phyloP scores from a whole-genome alignment of 2,113 vertebrate species.

The Erythrolamprus reginae region DNA sequence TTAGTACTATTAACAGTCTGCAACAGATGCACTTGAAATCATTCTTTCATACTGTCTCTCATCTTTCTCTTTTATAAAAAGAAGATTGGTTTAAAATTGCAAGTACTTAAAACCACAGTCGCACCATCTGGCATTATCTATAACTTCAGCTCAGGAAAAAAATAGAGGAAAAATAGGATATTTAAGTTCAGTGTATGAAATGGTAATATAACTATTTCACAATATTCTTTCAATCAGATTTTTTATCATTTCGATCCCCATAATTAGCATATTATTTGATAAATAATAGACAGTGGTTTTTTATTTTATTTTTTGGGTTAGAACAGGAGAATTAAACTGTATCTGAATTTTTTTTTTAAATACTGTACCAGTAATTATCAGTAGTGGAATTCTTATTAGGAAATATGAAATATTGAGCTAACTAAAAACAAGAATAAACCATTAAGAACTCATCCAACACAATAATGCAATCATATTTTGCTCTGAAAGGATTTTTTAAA shows the following conservation, averaged over 20 bases:
- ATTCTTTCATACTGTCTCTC: constrained; percentile 50
- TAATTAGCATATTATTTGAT: neutral
- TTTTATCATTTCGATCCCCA: neutral
- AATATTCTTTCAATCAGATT: neutral
- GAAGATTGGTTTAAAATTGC: constrained; percentile 56
- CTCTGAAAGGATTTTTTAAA: neutral
- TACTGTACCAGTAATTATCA: neutral
- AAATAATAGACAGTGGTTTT: neutral
- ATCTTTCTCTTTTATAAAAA: constrained; percentile 57
- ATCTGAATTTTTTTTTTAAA: neutral
- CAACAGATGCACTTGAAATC: constrained; percentile 59
- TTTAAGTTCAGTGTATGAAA: neutral
- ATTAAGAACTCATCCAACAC: neutral
- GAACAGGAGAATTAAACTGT: neutral
- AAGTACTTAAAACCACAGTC: constrained; percentile 45
- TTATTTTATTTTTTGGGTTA: neutral
- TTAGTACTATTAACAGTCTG: constrained; percentile 61
- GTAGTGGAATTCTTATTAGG: neutral
- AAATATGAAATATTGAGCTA: neutral
- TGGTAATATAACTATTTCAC: neutral
- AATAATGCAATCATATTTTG: neutral
- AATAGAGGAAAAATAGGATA: neutral
- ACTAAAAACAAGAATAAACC: neutral
- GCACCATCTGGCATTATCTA: constrained; percentile 39
- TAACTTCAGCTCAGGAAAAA: neutral